Evolutionary conservation across 2,797 vertebrate species (phyloP).

Genomic region (Nannoperca australis): DNA sequence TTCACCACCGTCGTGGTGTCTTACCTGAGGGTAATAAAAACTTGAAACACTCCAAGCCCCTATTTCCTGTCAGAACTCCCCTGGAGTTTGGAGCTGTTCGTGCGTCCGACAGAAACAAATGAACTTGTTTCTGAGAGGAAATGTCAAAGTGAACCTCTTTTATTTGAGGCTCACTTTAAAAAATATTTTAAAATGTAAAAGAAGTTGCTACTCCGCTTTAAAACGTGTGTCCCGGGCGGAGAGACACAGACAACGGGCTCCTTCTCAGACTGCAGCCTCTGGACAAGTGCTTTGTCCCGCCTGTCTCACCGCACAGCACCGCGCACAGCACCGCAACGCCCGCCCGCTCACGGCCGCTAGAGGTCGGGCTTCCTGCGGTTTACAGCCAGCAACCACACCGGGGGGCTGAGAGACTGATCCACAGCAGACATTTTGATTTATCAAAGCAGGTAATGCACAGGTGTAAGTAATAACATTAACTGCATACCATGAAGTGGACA

Average conservation of each 20-base stretch:
- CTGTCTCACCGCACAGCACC: slow-evolving; percentile 35
- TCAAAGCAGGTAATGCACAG: too few species aligned
- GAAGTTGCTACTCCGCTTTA: not conserved
- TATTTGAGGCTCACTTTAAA: not conserved
- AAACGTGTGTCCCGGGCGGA: slow-evolving; percentile 19
- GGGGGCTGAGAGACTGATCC: too few species aligned
- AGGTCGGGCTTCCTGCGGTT: slow-evolving; percentile 46
- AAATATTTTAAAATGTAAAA: too few species aligned
- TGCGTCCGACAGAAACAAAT: not conserved
- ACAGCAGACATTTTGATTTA: too few species aligned
- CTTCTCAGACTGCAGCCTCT: not conserved
- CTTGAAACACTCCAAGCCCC: not conserved
- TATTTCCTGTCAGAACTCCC: slow-evolving; percentile 41
- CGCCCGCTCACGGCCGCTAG: slow-evolving; percentile 41
- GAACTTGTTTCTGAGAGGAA: fast-evolving
- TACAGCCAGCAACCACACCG: not conserved
- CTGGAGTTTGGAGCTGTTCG: slow-evolving; percentile 13
- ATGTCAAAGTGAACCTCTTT: not conserved
- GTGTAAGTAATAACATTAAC: too few species aligned
- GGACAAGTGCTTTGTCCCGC: slow-evolving; percentile 69
- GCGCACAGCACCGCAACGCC: slow-evolving; percentile 19
- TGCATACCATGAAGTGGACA: too few species aligned
- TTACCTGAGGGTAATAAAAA: slow-evolving; percentile 65
- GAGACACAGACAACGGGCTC: slow-evolving; percentile 22
- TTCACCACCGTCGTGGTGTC: not conserved